Base-by-base conservation (phyloP, 2,113 vertebrate species). In the Ochotona princeps region DNA sequence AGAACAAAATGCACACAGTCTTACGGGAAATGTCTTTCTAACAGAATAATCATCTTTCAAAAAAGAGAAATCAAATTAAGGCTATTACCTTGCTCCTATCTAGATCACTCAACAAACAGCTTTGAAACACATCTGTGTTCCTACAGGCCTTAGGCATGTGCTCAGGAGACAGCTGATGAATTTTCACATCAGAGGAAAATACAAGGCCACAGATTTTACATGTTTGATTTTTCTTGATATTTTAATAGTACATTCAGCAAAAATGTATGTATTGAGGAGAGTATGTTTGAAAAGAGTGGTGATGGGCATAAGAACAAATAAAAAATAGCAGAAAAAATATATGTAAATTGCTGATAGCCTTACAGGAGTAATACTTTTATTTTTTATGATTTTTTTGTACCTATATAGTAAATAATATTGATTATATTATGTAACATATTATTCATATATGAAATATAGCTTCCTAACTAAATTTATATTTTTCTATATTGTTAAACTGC, bases 111-210 rank as follows among this genome's bases (percentile, higher is more conserved):
- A 90, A 73, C 21, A 85, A 86, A 86, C 21, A 67, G 10, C 18
- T 88, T 51, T 85, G 47, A 87, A 93, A 74, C 3, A 47, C 60
- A 63, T 82, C 92, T 84, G 60, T 87, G 60, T 74, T 87, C 26
- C 26, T 57, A 60, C 35, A 57, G 65, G 13, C 18, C 21, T 30
- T 35, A 28, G 49, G 85, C 35, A 66, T 44, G 26, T 44, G 90
- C 60, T 91, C 5, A 23, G 38, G 28, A 23, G 28, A 60, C 28
- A 1, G n/a, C 0, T 91, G 61, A 76, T 73, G 70, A n/a, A 61
- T 90, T 94, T 95, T 84, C 30, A 87, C 82, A 14, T 81, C 65
- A 73, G 25, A 87, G 10, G 10, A 92, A 89, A 87, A 75, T 81
- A 89, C 89, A 67, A 90, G 15, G 21, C 15, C 81, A 73, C 9